Percentiles rank a stretch among this genome's conserved stretches.
Conservation (phyloP, 2,797 vertebrate species). For the Myotis vivesi region DNA sequence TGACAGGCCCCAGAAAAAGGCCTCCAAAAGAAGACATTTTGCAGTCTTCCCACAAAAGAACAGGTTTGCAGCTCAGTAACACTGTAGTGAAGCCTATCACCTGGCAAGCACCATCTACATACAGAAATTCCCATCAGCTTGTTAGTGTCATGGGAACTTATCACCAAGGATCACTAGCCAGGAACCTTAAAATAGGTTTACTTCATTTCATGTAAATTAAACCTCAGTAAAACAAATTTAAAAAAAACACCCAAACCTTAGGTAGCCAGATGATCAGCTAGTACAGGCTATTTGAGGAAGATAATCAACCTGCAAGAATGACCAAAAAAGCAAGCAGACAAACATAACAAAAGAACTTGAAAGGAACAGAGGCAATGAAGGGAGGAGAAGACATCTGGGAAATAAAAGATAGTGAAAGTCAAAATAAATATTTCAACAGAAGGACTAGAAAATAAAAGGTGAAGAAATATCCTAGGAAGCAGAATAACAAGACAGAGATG, state of each 20-base stretch:
- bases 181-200: constrained; percentile 26
- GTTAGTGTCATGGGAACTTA: neutral
- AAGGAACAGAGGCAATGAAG: constrained; percentile 35
- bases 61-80: neutral
- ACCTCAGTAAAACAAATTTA: neutral
- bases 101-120: neutral
- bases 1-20: neutral
- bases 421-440: constrained; percentile 35
- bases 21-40: constrained; percentile 1
- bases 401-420: constrained; percentile 34
- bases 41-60: constrained; percentile 14
- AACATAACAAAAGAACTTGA: neutral
- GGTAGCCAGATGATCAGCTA: constrained; percentile 13
- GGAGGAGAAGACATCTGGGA: constrained; percentile 28
- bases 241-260: neutral
- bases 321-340: neutral
- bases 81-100: neutral
- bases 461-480: constrained; percentile 33
- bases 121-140: constrained; percentile 11
- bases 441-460: constrained; percentile 51
- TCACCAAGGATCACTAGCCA: neutral
- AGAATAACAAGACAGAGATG: constrained; percentile 33
- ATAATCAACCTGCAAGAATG: constrained; percentile 4
- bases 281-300: constrained; percentile 19
- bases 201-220: constrained; percentile 50